phyloP scores from a whole-genome alignment of 1,140 invertebrate genomes.

The Drosophila persimilis region DNA sequence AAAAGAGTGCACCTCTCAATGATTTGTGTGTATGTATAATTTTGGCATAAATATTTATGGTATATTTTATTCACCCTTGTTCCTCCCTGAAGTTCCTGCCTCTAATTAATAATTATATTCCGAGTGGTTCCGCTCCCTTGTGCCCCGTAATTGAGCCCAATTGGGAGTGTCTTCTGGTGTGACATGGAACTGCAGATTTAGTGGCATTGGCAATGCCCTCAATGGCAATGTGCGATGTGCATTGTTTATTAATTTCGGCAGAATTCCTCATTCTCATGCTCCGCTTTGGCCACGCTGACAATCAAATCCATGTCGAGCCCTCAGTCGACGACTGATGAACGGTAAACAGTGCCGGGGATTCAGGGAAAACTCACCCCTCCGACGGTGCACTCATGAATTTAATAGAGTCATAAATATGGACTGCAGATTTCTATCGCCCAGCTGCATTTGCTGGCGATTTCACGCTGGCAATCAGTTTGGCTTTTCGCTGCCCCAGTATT shows the following conservation, averaged over 20 bases:
- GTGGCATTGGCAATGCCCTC: background rate
- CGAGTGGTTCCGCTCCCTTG: too few species aligned
- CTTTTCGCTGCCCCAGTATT: constrained; percentile 38
- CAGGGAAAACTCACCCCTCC: constrained; percentile 28
- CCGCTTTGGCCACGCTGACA: constrained; percentile 58
- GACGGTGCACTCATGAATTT: constrained; percentile 35
- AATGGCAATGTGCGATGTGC: background rate
- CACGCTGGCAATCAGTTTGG: constrained; percentile 63
- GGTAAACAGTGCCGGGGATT: too few species aligned
- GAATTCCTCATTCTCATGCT: constrained; percentile 27
- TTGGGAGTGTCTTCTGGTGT: background rate
- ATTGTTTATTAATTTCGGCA: constrained; percentile 29
- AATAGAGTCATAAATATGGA: constrained; percentile 75
- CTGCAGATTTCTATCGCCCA: constrained; percentile 58
- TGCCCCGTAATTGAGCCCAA: too few species aligned
- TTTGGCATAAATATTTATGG: too few species aligned
- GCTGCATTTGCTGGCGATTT: constrained; percentile 66
- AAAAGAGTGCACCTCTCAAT: too few species aligned
- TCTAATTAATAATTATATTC: too few species aligned
- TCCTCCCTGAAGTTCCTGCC: too few species aligned
- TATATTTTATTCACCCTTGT: too few species aligned
- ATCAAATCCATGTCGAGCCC: constrained; percentile 41
- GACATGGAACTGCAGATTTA: background rate
- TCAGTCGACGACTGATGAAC: constrained; percentile 19
- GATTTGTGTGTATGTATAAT: too few species aligned